Percentiles rank a stretch among this genome's conserved stretches.
Evolutionary conservation across 1,140 invertebrate species (phyloP).

Genomic region (Arion vulgaris): DNA sequence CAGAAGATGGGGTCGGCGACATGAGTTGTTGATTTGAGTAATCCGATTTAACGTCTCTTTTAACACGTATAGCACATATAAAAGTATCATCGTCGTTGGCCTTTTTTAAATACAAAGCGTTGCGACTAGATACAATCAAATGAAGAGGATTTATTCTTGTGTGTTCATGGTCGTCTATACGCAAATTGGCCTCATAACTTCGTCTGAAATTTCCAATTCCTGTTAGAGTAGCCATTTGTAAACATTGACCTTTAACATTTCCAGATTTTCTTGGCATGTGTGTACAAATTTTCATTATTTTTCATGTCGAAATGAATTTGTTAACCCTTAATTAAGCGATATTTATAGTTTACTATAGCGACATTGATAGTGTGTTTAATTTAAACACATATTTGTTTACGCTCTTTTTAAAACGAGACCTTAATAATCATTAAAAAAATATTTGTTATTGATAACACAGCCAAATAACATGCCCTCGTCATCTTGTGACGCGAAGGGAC

Average conservation of each 20-base stretch:
- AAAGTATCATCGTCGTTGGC: slow-evolving; percentile 41
- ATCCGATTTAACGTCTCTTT: background rate
- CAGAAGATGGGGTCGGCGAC: background rate
- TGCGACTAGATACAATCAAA: slow-evolving; percentile 38
- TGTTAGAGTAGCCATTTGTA: slow-evolving; percentile 19
- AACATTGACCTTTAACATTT: background rate
- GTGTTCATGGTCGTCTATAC: slow-evolving; percentile 2
- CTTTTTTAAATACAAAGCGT: slow-evolving; percentile 33
- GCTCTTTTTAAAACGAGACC: too few relatives aligned
- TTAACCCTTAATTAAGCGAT: too few relatives aligned
- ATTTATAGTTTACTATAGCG: too few relatives aligned
- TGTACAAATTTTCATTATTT: too few relatives aligned
- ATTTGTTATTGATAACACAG: too few relatives aligned
- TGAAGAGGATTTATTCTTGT: slow-evolving; percentile 43
- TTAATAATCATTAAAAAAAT: too few relatives aligned
- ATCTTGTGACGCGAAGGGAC: too few relatives aligned
- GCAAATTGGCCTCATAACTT: slow-evolving; percentile 27
- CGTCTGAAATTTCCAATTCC: slow-evolving; percentile 29
- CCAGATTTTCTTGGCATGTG: slow-evolving; percentile 6
- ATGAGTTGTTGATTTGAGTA: background rate
- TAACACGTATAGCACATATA: slow-evolving; percentile 41
- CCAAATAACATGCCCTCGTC: too few relatives aligned
- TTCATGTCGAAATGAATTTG: too few relatives aligned
- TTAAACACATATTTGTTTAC: too few relatives aligned
- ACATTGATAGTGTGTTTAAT: too few relatives aligned